Base-by-base conservation (phyloP, 2,888 invertebrate species). In the Bhutanitis thaidina region DNA sequence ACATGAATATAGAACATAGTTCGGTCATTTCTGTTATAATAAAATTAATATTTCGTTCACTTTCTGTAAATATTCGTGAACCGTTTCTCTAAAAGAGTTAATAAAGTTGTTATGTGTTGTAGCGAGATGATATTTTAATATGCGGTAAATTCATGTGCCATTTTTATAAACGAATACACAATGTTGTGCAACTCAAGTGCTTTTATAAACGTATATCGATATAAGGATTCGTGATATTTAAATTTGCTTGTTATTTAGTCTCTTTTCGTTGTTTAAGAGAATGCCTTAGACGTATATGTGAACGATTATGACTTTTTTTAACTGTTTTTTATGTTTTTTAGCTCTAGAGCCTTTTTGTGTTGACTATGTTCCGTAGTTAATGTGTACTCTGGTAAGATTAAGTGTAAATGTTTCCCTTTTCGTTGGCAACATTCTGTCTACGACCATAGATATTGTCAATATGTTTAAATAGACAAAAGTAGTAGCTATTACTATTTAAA, bases 241-340 rank as follows among this genome's bases (percentile, higher is more conserved):
- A 89, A 89, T 89, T 89, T 89, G 88, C 88, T 89, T 88, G 87
- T 78, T 79, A 66, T 79, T 71, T 67, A 64, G 69, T 71, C 62
- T 66, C 65, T 69, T 56, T 69, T 66, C 61, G 25, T 53, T 52
- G n/a, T 34, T 7, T 34, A 34, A 34, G 52, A 44, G 49, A 53
- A 48, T 62, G 57, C 53, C 56, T 56, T 53, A 55, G 53, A 51
- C 64, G 65, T 59, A 64, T 68, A 65, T 71, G 65, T 67, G 61
- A 65, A 69, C 61, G 74, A 76, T 10, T 12, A 73, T 81, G 76
- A 74, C 62, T 67, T 68, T 67, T 60, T 57, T 29, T 49, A 32
- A 7, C 27, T 50, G 13, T 65, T 15, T 34, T 15, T 45, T 8
- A 27, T 34, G 46, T 38, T 46, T 9, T 34, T 16, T 40, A 35